Evolutionary conservation across 2,797 vertebrate genomes (phyloP).

Genomic region (Phalloptychus januarius): DNA sequence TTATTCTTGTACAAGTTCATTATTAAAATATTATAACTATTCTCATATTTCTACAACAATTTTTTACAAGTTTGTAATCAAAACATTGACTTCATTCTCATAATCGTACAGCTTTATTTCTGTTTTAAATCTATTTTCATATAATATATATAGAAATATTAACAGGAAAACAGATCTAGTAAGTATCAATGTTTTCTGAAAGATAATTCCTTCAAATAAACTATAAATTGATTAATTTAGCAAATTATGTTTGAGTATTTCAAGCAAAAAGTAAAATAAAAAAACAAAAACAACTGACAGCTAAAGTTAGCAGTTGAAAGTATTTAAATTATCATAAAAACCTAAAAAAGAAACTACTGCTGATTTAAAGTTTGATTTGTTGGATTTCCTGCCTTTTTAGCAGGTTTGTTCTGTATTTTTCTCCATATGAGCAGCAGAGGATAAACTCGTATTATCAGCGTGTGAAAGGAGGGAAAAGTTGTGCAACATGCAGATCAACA

Average conservation of each 20-base stretch:
- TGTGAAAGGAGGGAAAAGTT: conserved; percentile 34
- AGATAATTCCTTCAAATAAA: background rate
- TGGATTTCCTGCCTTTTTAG: background rate
- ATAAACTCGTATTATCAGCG: conserved; percentile 28
- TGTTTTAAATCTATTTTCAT: too few species aligned
- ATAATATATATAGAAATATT: too few species aligned
- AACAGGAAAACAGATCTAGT: background rate
- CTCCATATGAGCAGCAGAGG: background rate
- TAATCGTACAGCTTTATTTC: too few species aligned
- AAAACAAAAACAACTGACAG: background rate
- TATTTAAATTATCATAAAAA: background rate
- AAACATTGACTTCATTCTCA: too few species aligned
- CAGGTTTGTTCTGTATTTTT: too few species aligned
- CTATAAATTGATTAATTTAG: background rate
- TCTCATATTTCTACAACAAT: too few species aligned
- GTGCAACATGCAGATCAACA: conserved; percentile 20
- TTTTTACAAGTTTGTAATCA: too few species aligned
- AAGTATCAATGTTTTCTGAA: background rate
- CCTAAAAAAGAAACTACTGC: background rate
- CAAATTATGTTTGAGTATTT: background rate
- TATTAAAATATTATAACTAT: too few species aligned
- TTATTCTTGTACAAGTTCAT: too few species aligned
- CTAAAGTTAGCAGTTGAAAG: background rate
- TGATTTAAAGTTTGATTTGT: background rate
- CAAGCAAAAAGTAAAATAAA: background rate